A percentile compares a stretch with the other conserved stretches of the same genome.
Evolutionary conservation across 2,888 invertebrate species (phyloP).

Genomic region (Congeria kusceri): DNA sequence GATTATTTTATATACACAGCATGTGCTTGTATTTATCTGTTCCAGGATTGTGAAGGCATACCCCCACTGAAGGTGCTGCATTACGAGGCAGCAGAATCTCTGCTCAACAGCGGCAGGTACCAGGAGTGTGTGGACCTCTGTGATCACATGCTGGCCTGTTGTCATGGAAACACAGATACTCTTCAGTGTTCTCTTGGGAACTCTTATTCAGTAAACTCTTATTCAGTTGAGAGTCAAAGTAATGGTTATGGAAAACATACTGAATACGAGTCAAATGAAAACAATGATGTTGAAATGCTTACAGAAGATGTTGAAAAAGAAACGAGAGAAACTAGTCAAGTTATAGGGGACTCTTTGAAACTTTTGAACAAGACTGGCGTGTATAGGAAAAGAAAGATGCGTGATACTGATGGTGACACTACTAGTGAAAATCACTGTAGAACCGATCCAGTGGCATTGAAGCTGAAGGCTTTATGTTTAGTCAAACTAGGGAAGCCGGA

Average conservation of each 20-base stretch:
- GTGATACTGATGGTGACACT: background rate
- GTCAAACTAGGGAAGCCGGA: constrained; percentile 57
- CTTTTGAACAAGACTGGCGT: constrained; percentile 4
- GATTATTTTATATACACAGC: no score
- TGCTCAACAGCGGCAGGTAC: constrained; percentile 55
- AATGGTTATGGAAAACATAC: no score
- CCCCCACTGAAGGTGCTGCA: constrained; percentile 60
- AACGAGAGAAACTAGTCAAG: background rate
- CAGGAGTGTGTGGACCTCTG: constrained; percentile 64
- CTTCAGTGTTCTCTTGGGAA: no score
- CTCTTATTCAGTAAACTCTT: no score
- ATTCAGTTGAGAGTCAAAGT: no score
- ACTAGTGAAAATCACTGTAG: constrained; percentile 21
- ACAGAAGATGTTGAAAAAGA: no score
- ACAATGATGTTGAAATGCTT: no score
- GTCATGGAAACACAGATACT: constrained; percentile 21
- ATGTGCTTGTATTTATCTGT: no score
- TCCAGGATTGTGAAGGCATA: constrained; percentile 8
- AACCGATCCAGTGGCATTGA: constrained; percentile 50
- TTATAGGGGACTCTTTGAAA: background rate
- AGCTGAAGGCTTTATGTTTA: constrained; percentile 65
- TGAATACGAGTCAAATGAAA: no score
- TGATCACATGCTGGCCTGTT: constrained; percentile 57
- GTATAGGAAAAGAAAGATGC: constrained; percentile 13
- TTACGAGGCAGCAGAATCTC: constrained; percentile 49